Base-by-base conservation (phyloP, 2,113 vertebrate genomes). In the Meles meles region DNA sequence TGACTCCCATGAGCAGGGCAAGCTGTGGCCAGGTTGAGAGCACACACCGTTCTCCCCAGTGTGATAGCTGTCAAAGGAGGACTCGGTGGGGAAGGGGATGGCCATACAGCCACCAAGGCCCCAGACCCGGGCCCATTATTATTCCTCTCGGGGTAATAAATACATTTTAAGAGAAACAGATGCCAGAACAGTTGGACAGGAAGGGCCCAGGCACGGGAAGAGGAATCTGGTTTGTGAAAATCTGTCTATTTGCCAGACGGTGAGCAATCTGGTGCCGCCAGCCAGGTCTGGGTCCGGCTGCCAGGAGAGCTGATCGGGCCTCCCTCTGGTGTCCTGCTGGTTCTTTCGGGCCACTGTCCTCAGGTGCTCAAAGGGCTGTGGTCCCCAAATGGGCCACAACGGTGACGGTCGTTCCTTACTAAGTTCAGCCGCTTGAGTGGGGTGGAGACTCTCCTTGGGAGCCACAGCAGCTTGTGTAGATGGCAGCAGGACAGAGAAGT, bases 131-230 rank as follows among this genome's bases (percentile, higher is more conserved):
- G 72, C 88, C 88, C 82, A 29, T 76, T 86, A 93, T 83, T 71
- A 82, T 88, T 47, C 97, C 49, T 96, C 90, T 95, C 0, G 8
- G 80, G 59, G 87, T 97, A 77, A 92, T 97, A 97, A 97, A 97
- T 92, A 67, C 92, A 55, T 96, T 96, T 90, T 94, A 96, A 96
- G 92, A 92, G 96, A 97, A 98, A 85, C 97, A 97, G 98, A 98
- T 97, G 98, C 95, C 1, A 8, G 93, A 97, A 92, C 98, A 98
- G 96, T 97, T 98, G 97, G 98, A 96, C 93, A 91, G 97, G 98
- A 97, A 96, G 93, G 96, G 93, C 79, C 94, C 86, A 74, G 93
- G 95, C 97, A 71, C 37, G 93, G 8, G 90, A 87, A 17, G 44
- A 23, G 59, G 92, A 97, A 93, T 97, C 89, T 96, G 95, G 93